Base-by-base conservation (phyloP, 2,888 invertebrate genomes). In the Asteroscopus sphinx region DNA sequence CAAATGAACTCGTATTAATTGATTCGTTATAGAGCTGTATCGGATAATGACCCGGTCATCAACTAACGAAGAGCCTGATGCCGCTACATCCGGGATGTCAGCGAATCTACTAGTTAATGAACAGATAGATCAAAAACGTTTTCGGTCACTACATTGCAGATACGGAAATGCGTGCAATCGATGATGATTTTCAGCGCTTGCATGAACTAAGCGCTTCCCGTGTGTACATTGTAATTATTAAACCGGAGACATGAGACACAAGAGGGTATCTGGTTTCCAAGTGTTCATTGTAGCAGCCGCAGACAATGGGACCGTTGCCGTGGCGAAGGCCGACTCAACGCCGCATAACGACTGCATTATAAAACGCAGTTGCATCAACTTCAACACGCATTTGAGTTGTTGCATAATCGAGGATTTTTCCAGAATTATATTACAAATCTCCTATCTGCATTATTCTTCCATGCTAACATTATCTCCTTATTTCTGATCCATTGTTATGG, bases 261-360 rank as follows among this genome's bases (percentile, higher is more conserved):
- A 90, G 90, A 88, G 79, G 82, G 83, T 90, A 91, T 93, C 91
- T 87, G 85, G 88, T 94, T 93, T 88, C 92, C 82, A 85, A 89
- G 87, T 88, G 88, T 82, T 85, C 91, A 91, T 92, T 93, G 92
- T 92, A 87, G 66, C 79, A 79, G 71, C 73, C 71, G 66, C 77
- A 79, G 71, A 92, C 91, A 93, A 93, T 92, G 85, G 87, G 80
- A 79, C 86, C 85, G 87, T 89, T 86, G 85, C 89, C 88, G 91
- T 90, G 86, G 87, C 90, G 92, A 93, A 94, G 94, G 94, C 83
- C 91, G 88, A 85, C 74, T 82, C 86, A 88, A 70, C 88, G 76
- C 85, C 83, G 91, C 89, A 89, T 90, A 90, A 92, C 88, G 87
- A 85, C 82, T 86, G 89, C 88, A 89, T 88, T 88, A 73, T 82